Percentiles rank a stretch among this genome's conserved stretches.
These are phyloP conservation scores for Podabrus alpinus DNA, from an alignment of 2,888 invertebrate species.

Conservation along the genomic window DNA sequence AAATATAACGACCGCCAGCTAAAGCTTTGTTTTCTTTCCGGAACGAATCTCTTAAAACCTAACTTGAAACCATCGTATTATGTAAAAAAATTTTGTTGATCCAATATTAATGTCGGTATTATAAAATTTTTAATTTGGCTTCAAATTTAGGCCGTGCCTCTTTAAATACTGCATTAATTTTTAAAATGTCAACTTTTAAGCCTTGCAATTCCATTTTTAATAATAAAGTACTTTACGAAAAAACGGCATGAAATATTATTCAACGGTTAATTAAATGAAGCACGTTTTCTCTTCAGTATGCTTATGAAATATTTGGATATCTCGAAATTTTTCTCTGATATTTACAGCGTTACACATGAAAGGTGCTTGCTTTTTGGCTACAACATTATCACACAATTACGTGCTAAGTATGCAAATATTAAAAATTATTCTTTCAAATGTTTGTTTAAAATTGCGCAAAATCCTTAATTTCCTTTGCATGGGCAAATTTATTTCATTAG, in stretches of 20 bases:
- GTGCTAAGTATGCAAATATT: conserved; percentile 16
- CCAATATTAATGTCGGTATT: neutral
- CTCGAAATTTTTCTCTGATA: conserved; percentile 31
- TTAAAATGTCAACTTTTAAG: conserved; percentile 1
- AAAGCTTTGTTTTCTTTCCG: conserved; percentile 33
- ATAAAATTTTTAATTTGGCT: neutral
- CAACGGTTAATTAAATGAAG: conserved; percentile 37
- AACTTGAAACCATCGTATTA: conserved; percentile 24
- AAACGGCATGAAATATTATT: conserved; percentile 32
- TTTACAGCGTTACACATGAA: conserved; percentile 13
- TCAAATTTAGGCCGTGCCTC: neutral
- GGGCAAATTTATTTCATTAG: neutral
- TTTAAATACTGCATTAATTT: neutral
- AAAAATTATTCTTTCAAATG: conserved; percentile 1
- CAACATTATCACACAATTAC: conserved; percentile 15
- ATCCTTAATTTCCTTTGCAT: neutral
- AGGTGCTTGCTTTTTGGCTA: conserved; percentile 4
- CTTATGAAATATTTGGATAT: conserved; percentile 38
- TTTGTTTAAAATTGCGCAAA: neutral
- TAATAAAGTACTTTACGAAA: conserved; percentile 13
- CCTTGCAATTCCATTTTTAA: conserved; percentile 7
- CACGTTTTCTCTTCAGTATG: conserved; percentile 35
- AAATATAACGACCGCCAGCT: conserved; percentile 29
- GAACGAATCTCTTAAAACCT: conserved; percentile 33
- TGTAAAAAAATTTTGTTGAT: neutral